Base-by-base conservation (phyloP, 2,797 vertebrate species). In the Prionace glauca region DNA sequence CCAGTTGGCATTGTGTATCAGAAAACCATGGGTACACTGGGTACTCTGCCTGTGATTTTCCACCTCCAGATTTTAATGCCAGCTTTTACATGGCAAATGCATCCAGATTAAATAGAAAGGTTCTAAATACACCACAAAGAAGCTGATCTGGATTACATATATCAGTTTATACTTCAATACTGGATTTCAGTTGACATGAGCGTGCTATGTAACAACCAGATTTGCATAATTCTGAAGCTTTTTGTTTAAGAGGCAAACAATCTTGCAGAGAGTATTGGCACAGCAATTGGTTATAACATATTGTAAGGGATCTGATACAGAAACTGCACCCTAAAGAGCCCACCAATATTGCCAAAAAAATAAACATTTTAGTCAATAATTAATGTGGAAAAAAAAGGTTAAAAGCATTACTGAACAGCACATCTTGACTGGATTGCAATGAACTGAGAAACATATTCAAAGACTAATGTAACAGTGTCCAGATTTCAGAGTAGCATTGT, bases 321-420 rank as follows among this genome's bases (percentile, higher is more conserved):
- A 67, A 92, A 41, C 18, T 36, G 14, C 60, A 3, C 16, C 18
- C 32, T 67, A 36, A 81, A 67, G 14, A 36, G 62, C 32, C 90
- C 90, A 92, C 60, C 90, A 92, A 74, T 69, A 74, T 26, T 29
- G 93, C 45, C 50, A 71, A 74, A 74, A 41, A 94, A 74, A 50
- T 45, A 56, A 72, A 74, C 36, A 94, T 29, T 32, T 50, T 26
- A 72, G 26, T 72, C 41, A 71, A 71, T 24, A 74, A 74, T 94
- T 71, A 26, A 50, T 74, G 3, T 12, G 41, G 45, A 16, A 94
- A 72, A 1, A 26, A 29, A 24, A 41, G 62, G 62, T 74, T 24
- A 94, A 45, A 94, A 94, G 69, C 71, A 50, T 94, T 56, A 18
- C 29, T 29, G 8, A 56, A 16, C 24, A 94, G 69, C 91, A 62